phyloP scores from a whole-genome alignment of 1,140 invertebrate species.

The Bathynomus jamesi region DNA sequence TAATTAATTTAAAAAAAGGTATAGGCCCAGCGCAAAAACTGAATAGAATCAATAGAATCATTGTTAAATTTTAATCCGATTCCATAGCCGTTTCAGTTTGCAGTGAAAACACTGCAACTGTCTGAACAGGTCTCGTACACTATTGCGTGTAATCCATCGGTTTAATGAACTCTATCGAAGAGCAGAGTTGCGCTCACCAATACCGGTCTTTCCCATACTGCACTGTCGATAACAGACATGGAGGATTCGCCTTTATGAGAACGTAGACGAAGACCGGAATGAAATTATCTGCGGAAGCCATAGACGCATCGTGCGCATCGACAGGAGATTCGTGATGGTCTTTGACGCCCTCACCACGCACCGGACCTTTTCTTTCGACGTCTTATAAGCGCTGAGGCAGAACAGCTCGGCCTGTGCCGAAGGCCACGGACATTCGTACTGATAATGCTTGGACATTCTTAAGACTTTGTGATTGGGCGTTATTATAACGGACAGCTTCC shows the following conservation, averaged over 20 bases:
- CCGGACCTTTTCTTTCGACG: constrained; percentile 86
- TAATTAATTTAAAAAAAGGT: no score
- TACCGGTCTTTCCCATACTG: constrained; percentile 9
- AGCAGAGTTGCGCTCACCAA: neutral
- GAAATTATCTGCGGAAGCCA: constrained; percentile 94
- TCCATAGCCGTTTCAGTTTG: no score
- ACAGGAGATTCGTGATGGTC: constrained; percentile 81
- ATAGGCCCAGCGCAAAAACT: no score
- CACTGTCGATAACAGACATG: neutral
- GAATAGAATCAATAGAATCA: no score
- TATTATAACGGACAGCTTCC: constrained; percentile 68
- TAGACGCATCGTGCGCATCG: constrained; percentile 64
- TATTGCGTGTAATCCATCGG: neutral
- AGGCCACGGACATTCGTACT: constrained; percentile 92
- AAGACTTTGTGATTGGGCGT: constrained; percentile 74
- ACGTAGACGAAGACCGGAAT: constrained; percentile 95
- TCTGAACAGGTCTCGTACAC: no score
- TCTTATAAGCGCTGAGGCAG: constrained; percentile 87
- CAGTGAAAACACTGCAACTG: no score
- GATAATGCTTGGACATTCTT: constrained; percentile 63
- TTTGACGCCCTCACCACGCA: constrained; percentile 78
- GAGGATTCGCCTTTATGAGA: constrained; percentile 65
- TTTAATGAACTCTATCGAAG: constrained; percentile 23
- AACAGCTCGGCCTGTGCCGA: constrained; percentile 89
- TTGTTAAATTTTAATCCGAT: no score